phyloP scores from a whole-genome alignment of 2,888 invertebrate genomes.

The Neria commutata region DNA sequence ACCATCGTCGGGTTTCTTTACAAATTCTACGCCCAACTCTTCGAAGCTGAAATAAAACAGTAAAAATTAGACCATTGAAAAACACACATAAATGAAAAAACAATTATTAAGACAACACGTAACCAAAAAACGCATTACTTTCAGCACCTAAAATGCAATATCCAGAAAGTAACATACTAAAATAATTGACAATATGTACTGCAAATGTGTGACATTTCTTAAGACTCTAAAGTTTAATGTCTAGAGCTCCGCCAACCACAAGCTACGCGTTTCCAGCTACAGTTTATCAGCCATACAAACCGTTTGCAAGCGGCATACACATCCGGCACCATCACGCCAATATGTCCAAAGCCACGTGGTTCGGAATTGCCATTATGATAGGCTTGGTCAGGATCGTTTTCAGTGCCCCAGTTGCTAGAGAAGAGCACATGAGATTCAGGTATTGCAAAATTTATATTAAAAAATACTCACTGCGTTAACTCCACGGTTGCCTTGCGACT shows the following conservation, averaged over 20 bases:
- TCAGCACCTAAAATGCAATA: no score
- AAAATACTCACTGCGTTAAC: conserved; percentile 80
- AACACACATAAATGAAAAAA: no score
- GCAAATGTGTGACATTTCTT: conserved; percentile 6
- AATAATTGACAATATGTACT: no score
- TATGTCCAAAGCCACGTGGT: conserved; percentile 90
- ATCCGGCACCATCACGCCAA: conserved; percentile 88
- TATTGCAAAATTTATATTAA: not conserved
- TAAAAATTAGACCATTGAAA: not conserved
- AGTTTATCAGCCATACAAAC: conserved; percentile 34
- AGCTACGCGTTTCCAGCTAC: not conserved
- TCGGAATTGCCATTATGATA: conserved; percentile 93
- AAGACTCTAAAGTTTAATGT: not conserved
- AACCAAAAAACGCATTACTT: no score
- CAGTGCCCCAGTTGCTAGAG: conserved; percentile 92
- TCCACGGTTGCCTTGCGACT: conserved; percentile 86
- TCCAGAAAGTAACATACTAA: no score
- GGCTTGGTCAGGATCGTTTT: conserved; percentile 75
- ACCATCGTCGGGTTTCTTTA: conserved; percentile 88
- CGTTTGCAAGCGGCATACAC: conserved; percentile 83
- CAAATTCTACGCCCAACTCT: conserved; percentile 82
- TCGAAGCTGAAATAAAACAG: conserved; percentile 69
- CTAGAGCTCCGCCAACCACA: no score
- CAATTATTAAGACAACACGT: no score
- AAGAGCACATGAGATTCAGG: not conserved